Conservation (phyloP, 2,888 invertebrate species). For the Philopedon plagiatum region DNA sequence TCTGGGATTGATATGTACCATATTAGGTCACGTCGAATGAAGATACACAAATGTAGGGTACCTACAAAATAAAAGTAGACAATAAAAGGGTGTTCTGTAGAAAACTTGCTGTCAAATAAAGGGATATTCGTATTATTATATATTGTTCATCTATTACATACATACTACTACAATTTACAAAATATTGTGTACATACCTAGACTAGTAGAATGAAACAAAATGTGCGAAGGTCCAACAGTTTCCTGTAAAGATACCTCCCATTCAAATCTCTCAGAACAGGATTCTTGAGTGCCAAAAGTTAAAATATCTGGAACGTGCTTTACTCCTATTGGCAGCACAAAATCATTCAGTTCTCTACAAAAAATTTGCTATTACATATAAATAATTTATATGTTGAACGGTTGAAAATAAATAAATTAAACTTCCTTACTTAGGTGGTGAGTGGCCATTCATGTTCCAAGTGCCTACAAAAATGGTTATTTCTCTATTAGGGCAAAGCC, state of each 20-base stretch:
- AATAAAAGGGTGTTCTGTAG: too few species aligned
- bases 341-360: conserved; percentile 87
- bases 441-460: conserved; percentile 98
- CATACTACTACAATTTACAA: too few species aligned
- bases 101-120: too few species aligned
- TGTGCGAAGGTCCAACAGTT: conserved; percentile 93
- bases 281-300: conserved; percentile 95
- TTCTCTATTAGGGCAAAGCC: conserved; percentile 88
- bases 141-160: too few species aligned
- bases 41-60: conserved; percentile 90
- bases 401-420: not conserved
- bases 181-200: conserved; percentile 73
- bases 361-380: conserved; percentile 20
- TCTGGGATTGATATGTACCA: conserved; percentile 97
- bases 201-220: conserved; percentile 87
- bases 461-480: conserved; percentile 92
- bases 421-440: conserved; percentile 79
- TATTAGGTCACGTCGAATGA: conserved; percentile 91
- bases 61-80: conserved; percentile 68
- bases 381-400: too few species aligned
- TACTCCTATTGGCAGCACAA: conserved; percentile 87
- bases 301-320: conserved; percentile 92
- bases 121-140: too few species aligned
- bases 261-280: conserved; percentile 87
- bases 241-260: conserved; percentile 95